Conservation (phyloP, 35 echinoderm and acorn worm species). For the Nesometra sesokonis region DNA sequence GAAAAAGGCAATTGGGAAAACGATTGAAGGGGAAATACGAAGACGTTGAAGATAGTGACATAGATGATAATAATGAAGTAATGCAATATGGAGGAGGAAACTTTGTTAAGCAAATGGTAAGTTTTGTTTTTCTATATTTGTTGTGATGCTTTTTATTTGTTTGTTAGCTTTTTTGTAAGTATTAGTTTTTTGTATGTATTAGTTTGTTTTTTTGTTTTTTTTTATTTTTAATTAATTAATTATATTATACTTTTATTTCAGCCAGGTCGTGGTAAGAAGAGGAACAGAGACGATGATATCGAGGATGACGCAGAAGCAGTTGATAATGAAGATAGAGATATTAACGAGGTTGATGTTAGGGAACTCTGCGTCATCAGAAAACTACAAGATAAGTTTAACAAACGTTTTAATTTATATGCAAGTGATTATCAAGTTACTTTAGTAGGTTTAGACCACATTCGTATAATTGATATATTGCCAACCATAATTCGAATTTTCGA, state of each 20-base stretch:
- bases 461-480: not conserved
- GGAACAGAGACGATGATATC: not conserved
- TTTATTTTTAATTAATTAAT: too few relatives aligned
- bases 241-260: not conserved
- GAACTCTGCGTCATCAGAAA: not conserved
- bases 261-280: not conserved
- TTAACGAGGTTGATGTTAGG: not conserved
- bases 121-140: too few relatives aligned
- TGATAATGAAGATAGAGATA: not conserved
- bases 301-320: not conserved
- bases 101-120: not conserved
- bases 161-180: not conserved
- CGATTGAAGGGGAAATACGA: not conserved
- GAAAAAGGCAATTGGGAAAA: not conserved
- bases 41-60: too few relatives aligned
- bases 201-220: too few relatives aligned
- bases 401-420: not conserved
- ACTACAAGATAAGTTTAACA: not conserved
- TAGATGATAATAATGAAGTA: not conserved
- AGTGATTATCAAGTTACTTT: not conserved
- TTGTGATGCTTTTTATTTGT: not conserved
- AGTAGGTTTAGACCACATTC: not conserved
- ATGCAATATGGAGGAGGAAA: not conserved
- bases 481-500: not conserved
- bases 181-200: not conserved